These are phyloP conservation scores for Malurus elegans DNA, from an alignment of 2,113 vertebrate genomes.

Conservation along the genomic window DNA sequence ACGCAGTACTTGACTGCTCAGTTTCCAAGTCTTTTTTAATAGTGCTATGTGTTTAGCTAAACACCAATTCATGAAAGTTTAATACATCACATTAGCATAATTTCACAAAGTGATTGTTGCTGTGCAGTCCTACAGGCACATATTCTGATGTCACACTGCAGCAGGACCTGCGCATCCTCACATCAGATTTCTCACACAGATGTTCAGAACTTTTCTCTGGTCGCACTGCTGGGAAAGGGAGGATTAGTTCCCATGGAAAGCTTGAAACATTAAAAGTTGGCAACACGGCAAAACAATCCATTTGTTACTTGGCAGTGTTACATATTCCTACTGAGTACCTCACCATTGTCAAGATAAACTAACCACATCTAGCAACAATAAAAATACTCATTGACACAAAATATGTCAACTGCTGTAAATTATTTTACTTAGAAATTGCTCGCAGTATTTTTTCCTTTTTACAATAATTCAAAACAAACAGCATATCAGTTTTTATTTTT, in stretches of 20 bases:
- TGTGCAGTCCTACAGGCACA: background rate
- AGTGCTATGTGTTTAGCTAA: background rate
- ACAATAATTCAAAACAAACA: background rate
- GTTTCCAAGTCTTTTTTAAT: background rate
- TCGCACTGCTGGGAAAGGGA: background rate
- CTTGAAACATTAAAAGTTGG: background rate
- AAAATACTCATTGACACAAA: background rate
- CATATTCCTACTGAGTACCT: background rate
- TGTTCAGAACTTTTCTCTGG: background rate
- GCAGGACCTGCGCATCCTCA: background rate
- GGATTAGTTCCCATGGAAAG: background rate
- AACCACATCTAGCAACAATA: background rate
- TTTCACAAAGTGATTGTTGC: background rate
- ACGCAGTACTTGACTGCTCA: background rate
- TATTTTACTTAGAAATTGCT: background rate
- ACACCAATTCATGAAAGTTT: background rate
- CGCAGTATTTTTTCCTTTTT: background rate
- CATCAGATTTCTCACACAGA: background rate
- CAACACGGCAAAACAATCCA: background rate
- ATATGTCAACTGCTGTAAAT: background rate
- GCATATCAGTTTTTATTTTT: background rate
- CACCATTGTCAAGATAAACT: background rate
- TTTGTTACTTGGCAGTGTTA: background rate
- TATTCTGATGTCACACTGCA: background rate
- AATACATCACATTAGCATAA: background rate